phyloP scores from a whole-genome alignment of 2,797 vertebrate genomes.

The Anguilla megastoma region DNA sequence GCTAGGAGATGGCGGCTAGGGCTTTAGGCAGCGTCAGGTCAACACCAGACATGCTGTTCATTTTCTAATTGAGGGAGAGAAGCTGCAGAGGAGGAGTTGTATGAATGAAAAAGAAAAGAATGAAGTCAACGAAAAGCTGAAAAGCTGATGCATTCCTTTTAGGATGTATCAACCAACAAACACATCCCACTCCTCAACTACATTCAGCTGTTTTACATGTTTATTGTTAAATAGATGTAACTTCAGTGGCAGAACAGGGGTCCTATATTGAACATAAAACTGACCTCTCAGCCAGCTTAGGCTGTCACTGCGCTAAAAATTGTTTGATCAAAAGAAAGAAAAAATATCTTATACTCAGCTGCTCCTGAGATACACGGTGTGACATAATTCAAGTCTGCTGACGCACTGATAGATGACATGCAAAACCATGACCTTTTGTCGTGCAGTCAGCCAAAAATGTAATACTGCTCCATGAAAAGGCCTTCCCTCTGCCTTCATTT shows the following conservation, averaged over 20 bases:
- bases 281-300: not conserved
- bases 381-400: conserved; percentile 18
- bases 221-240: not conserved
- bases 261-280: not conserved
- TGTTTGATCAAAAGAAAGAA: conserved; percentile 49
- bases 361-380: conserved; percentile 41
- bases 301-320: conserved; percentile 10
- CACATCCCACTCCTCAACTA: too few relatives aligned
- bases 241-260: not conserved
- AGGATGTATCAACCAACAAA: not conserved
- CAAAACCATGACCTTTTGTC: conserved; percentile 68
- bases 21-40: not conserved
- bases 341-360: conserved; percentile 51
- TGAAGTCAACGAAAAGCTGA: not conserved
- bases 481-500: conserved; percentile 16
- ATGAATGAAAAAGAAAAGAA: not conserved
- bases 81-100: not conserved
- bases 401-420: conserved; percentile 64
- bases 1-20: too few relatives aligned
- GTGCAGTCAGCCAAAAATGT: conserved; percentile 31
- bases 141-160: not conserved
- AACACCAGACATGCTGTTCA: not conserved
- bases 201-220: not conserved
- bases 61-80: not conserved
- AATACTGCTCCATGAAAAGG: conserved; percentile 23